Evolutionary conservation across 2,797 vertebrate species (phyloP).

Genomic region (Hippocampus kuda): DNA sequence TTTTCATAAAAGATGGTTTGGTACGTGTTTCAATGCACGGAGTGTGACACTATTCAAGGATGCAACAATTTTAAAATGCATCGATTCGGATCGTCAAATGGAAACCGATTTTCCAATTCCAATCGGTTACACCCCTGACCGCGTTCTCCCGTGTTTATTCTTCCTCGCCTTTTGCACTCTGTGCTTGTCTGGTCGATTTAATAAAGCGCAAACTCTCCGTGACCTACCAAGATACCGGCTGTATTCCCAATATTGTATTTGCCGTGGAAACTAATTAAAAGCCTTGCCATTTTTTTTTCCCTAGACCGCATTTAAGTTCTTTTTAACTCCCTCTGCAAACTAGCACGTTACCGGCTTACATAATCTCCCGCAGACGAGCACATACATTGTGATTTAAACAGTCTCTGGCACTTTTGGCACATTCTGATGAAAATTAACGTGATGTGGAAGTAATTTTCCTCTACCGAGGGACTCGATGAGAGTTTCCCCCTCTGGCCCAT

Average conservation of each 20-base stretch:
- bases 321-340: slow-evolving; percentile 25
- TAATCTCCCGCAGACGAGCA: slow-evolving; percentile 25
- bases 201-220: slow-evolving; percentile 34
- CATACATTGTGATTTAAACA: slow-evolving; percentile 31
- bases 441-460: slow-evolving; percentile 31
- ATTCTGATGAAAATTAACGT: slow-evolving; percentile 38
- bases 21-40: too few species aligned
- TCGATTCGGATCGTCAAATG: too few species aligned
- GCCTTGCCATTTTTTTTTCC: background rate
- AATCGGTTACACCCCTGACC: slow-evolving; percentile 20
- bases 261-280: slow-evolving; percentile 41
- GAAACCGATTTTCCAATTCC: too few species aligned
- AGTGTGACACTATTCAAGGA: too few species aligned
- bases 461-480: slow-evolving; percentile 26
- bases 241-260: slow-evolving; percentile 33
- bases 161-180: slow-evolving; percentile 28
- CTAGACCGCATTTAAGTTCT: slow-evolving; percentile 5
- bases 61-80: too few species aligned
- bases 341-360: slow-evolving; percentile 25
- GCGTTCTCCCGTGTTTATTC: slow-evolving; percentile 32
- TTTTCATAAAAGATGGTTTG: too few species aligned
- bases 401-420: slow-evolving; percentile 27
- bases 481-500: slow-evolving; percentile 29
- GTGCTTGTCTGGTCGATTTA: slow-evolving; percentile 49
- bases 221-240: slow-evolving; percentile 29